These are phyloP conservation scores for Clivina fossor DNA, from an alignment of 2,888 invertebrate species.

Conservation along the genomic window DNA sequence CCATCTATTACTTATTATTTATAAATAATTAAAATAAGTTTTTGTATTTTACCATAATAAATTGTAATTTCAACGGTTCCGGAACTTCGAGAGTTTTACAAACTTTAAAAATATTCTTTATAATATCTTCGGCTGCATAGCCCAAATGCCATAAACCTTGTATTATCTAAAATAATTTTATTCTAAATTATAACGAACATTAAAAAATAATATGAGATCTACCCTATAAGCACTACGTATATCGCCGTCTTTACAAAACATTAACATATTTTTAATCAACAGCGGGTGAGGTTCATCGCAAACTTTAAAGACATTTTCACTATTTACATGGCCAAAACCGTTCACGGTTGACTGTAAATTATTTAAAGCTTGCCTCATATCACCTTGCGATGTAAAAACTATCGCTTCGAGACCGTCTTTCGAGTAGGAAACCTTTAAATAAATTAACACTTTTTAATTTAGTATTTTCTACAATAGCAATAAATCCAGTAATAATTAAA, in stretches of 20 bases:
- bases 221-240: conserved; percentile 83
- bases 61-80: conserved; percentile 80
- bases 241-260: conserved; percentile 77
- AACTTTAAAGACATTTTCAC: conserved; percentile 95
- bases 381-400: conserved; percentile 97
- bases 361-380: conserved; percentile 96
- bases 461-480: too few species aligned
- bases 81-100: conserved; percentile 82
- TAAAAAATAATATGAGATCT: conserved; percentile 13
- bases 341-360: conserved; percentile 95
- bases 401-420: conserved; percentile 95
- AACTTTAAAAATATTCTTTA: conserved; percentile 92
- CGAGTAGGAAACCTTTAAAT: conserved; percentile 69
- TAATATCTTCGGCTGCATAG: conserved; percentile 96
- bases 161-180: conserved; percentile 64
- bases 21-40: conserved; percentile 2
- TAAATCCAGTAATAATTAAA: too few species aligned
- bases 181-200: conserved; percentile 1
- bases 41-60: conserved; percentile 72
- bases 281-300: conserved; percentile 99
- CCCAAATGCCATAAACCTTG: conserved; percentile 90
- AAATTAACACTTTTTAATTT: too few species aligned
- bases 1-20: too few species aligned
- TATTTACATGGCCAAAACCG: conserved; percentile 88
- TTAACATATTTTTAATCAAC: conserved; percentile 87